Base-by-base conservation (phyloP, 2,888 invertebrate species). In the Hirtodrosophila trivittata region DNA sequence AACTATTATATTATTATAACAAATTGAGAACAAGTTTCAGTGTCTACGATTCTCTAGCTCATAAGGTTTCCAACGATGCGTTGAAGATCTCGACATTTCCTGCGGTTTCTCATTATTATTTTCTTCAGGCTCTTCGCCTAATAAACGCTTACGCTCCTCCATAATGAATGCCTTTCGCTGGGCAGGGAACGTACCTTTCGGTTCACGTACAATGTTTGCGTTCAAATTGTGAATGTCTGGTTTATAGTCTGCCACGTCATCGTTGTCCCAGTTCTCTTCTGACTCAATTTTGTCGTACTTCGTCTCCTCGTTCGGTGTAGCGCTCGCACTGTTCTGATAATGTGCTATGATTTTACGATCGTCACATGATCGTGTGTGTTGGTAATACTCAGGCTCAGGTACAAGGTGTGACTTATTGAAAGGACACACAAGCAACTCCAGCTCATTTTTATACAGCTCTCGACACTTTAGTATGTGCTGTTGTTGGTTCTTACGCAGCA, bases 401-500 rank as follows among this genome's bases (percentile, higher is more conserved):
- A 94, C 77, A 0, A 92, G 75, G 58, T 94, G 94, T 0, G 91
- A 91, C 0, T 91, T 82, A 41, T 94, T 93, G 33, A 93, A 93
- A 0, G 93, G 93, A 57, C 94, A 94, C 1, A 91, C 91, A 1
- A 86, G 77, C 0, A 90, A 59, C 13, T 91, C 90, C 0, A 89
- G 82, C 9, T 92, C 90, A 0, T 91, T 91, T 65, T 93, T 87
- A 43, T 92, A 91, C n/a, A 91, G 90, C 3, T 58, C 85, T 0
- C 92, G 83, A 52, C 94, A 94, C 74, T 93, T 94, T 5, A 92
- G 89, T 0, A 94, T 73, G 57, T 94, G 94, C 0, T 91, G 88
- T 32, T 93, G 92, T 83, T 93, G 90, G 0, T 92, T 84, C 32
- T 91, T 92, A 7, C 92, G 91, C 5, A 92, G 89, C 7, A 94